Base-by-base conservation (phyloP, 2,797 vertebrate species). In the Enoplosus armatus region DNA sequence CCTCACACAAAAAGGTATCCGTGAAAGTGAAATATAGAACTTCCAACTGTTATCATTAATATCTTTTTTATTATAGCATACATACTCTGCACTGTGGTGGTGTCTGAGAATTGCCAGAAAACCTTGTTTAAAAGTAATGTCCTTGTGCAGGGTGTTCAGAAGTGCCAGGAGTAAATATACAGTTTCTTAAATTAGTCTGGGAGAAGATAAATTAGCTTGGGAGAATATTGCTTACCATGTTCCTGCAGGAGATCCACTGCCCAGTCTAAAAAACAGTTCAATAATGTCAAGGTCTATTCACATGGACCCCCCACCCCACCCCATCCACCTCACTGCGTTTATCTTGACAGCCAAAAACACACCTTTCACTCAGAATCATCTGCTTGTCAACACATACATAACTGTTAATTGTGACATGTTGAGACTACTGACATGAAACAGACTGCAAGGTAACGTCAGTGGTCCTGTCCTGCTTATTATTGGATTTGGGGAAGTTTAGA, bases 271-370 rank as follows among this genome's bases (percentile, higher is more conserved):
- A 69, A 86, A 78, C 27, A 54, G 31, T 62, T 73, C 31, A 24
- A 61, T 73, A 66, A 66, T 37, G 73, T 62, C 68, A 87, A 72
- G 50, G 50, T 69, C 27, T 9, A 55, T 27, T 72, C 45, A 66
- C 39, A 31, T 50, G n/a, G n/a, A n/a, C n/a, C 3, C 27, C 9
- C 43, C n/a, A 24, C 10, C 24, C 15, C 2, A 2, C 35, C 20
- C 15, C 14, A 12, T 26, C 6, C 3, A 50, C 51, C 29, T 56
- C 48, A n/a, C 26, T 45, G 11, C 6, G 16, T 48, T 64, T 60
- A 22, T 75, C 22, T 39, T 61, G 47, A 29, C 14, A 31, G 43
- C 35, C 26, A 55, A 39, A 35, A 39, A 16, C 55, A 41, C 27
- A 53, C 2, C 26, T 14, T 39, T 59, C 37, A 20, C 15, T 37